Evolutionary conservation across 2,797 vertebrate species (phyloP).

Genomic region (Fratercula arctica): DNA sequence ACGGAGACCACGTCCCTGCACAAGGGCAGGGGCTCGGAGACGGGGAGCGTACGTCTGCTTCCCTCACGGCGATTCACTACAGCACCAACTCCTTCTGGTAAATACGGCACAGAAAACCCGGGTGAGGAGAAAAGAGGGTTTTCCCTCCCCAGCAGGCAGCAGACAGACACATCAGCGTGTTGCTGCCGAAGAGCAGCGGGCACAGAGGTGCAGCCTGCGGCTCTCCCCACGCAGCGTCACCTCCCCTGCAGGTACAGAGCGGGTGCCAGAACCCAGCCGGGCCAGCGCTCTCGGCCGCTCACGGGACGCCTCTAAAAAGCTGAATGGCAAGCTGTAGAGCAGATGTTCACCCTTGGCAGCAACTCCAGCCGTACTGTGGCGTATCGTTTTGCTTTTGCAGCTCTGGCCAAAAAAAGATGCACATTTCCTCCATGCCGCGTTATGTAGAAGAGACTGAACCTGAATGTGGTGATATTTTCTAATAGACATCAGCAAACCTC

Average conservation of each 20-base stretch:
- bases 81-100: neutral
- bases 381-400: neutral
- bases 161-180: neutral
- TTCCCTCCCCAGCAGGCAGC: neutral
- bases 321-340: conserved; percentile 33
- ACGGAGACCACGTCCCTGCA: neutral
- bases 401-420: conserved; percentile 10
- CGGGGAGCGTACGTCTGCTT: fast-evolving
- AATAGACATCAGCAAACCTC: neutral
- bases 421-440: neutral
- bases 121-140: neutral
- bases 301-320: neutral
- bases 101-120: neutral
- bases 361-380: neutral
- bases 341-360: conserved; percentile 48
- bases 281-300: neutral
- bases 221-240: neutral
- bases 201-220: neutral
- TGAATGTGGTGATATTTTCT: neutral
- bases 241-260: neutral
- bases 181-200: neutral
- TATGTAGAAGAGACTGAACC: neutral
- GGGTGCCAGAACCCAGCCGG: neutral
- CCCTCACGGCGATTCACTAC: neutral
- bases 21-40: neutral